Evolutionary conservation across 2,888 invertebrate species (phyloP).

Genomic region (Rhingia rostrata): DNA sequence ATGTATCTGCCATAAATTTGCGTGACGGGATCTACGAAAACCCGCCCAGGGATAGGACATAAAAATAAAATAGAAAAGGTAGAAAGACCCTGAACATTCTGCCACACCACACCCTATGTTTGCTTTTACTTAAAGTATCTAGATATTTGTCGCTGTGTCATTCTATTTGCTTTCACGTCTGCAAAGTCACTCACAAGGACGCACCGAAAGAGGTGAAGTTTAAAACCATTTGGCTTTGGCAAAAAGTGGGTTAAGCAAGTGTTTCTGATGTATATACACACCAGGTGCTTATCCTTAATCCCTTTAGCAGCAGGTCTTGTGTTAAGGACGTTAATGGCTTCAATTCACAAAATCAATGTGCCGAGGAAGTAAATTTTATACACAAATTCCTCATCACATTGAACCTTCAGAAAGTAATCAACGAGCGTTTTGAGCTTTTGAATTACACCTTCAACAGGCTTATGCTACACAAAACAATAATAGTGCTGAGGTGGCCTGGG

Average conservation of each 20-base stretch:
- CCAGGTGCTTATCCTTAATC: constrained; percentile 1
- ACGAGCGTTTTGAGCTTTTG: constrained; percentile 38
- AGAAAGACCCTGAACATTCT: constrained; percentile 32
- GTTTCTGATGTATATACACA: constrained; percentile 15
- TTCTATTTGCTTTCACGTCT: constrained; percentile 28
- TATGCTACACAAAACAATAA: constrained; percentile 9
- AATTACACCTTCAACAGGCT: constrained; percentile 50
- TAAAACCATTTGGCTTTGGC: constrained; percentile 9
- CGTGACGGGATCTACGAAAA: neutral
- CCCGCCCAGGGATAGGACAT: neutral
- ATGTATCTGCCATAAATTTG: constrained; percentile 47
- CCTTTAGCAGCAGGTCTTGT: neutral
- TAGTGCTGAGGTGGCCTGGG: constrained; percentile 4
- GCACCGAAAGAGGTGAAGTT: constrained; percentile 7
- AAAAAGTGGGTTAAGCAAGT: constrained; percentile 30
- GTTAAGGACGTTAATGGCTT: constrained; percentile 4
- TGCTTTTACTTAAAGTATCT: constrained; percentile 47
- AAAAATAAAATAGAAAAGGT: neutral
- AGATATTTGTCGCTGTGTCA: constrained; percentile 29
- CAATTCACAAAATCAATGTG: constrained; percentile 42
- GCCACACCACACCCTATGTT: neutral
- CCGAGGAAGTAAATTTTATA: constrained; percentile 42
- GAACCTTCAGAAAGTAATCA: constrained; percentile 16
- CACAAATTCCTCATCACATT: neutral
- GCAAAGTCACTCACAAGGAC: constrained; percentile 24